Base-by-base conservation (phyloP, 2,888 invertebrate genomes). In the Pachycephus smyrnensis region DNA sequence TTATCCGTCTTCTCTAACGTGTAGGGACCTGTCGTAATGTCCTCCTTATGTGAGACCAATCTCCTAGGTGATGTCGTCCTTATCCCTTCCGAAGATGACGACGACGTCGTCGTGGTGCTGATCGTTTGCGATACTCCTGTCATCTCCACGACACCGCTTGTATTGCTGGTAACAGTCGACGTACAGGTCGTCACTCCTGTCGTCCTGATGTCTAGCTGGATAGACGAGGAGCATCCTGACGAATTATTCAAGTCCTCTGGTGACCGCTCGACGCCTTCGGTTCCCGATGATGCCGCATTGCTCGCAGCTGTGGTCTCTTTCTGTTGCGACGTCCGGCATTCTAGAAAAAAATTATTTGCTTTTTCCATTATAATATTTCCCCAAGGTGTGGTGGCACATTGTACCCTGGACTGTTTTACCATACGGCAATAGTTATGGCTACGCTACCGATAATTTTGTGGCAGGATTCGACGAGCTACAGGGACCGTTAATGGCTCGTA, bases 301-400 rank as follows among this genome's bases (percentile, higher is more conserved):
- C 83, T 85, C 68, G 84, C 84, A 69, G 78, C 79, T 37, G 81
- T 73, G 30, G 69, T 73, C 12, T 83, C 82, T 75, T 83, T 82
- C 83, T 82, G 82, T 77, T 83, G 83, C 69, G 86, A 80, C 37
- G 82, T 73, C 35, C 30, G 75, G 77, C 80, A 80, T 77, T 83
- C 82, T 82, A 79, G 75, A 40, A 32, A 23, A 23, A 23, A 23
- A 55, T 55, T 55, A 55, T 55, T 55, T 55, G 2, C 6, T 55
- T 1, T 9, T 55, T 23, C 9, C 9, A 23, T 23, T 23, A 55
- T 4, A 1, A 40, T 23, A 23, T 55, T 55, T 55, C 9, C 4
- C 23, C 15, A 23, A 9, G 1, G 9, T 23, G 9, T 23, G 9
- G 0, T 55, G 6, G 23, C 23, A 23, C 23, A 55, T 55, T 1